Evolutionary conservation across 2,888 invertebrate genomes (phyloP).

Genomic region (Mechanitis messenoides): DNA sequence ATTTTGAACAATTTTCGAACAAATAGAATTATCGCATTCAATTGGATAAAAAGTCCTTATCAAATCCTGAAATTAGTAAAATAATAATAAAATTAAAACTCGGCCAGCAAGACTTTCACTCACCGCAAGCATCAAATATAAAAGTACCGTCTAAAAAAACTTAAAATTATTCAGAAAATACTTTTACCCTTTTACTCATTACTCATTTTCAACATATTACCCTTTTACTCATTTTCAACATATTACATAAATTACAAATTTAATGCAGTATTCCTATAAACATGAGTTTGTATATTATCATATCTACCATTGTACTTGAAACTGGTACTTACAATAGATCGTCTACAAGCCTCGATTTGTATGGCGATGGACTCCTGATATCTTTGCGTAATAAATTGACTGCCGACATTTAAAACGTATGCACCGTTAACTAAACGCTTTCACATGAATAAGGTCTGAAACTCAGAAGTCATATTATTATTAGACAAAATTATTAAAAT

Average conservation of each 20-base stretch:
- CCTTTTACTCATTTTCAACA: too few relatives aligned
- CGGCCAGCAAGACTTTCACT: too few relatives aligned
- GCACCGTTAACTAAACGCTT: slow-evolving; percentile 48
- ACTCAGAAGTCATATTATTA: not conserved
- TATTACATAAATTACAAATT: slow-evolving; percentile 14
- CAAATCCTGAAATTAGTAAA: too few relatives aligned
- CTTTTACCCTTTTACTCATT: too few relatives aligned
- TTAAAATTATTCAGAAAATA: too few relatives aligned
- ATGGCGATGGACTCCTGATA: slow-evolving; percentile 51
- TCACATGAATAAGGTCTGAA: slow-evolving; percentile 17
- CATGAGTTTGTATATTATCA: slow-evolving; percentile 23
- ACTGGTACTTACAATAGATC: slow-evolving; percentile 29
- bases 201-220: not conserved
- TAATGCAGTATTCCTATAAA: slow-evolving; percentile 14
- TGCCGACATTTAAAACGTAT: slow-evolving; percentile 50
- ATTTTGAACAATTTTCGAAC: too few relatives aligned
- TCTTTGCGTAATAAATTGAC: slow-evolving; percentile 62
- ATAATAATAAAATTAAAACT: too few relatives aligned
- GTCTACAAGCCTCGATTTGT: slow-evolving; percentile 16
- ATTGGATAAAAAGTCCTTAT: too few relatives aligned
- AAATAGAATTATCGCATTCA: too few relatives aligned
- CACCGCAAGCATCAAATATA: too few relatives aligned
- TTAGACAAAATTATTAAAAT: not conserved
- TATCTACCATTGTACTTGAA: slow-evolving; percentile 32
- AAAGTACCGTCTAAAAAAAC: too few relatives aligned